Evolutionary conservation across 2,888 invertebrate species (phyloP).

Genomic region (Zygaena filipendulae): DNA sequence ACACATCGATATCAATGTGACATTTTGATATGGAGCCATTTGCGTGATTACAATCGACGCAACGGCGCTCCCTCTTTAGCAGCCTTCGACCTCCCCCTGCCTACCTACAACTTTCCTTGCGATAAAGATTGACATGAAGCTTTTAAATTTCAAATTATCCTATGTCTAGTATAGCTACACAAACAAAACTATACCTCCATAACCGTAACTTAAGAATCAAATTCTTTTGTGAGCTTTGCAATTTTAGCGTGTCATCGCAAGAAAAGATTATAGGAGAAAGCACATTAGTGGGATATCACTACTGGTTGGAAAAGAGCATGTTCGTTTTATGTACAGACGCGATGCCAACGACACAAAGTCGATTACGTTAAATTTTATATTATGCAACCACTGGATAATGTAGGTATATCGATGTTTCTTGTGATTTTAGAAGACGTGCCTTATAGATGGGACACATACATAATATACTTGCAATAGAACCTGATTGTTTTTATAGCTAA

Average conservation of each 20-base stretch:
- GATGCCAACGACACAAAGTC: constrained; percentile 42
- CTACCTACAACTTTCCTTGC: constrained; percentile 57
- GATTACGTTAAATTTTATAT: constrained; percentile 55
- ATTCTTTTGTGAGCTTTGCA: constrained; percentile 21
- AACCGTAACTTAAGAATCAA: constrained; percentile 25
- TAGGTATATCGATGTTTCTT: constrained; percentile 35
- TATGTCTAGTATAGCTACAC: constrained; percentile 31
- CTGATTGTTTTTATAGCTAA: constrained; percentile 11
- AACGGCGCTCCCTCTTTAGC: constrained; percentile 53
- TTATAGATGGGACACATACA: no score
- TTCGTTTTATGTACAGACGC: constrained; percentile 44
- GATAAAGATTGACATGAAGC: constrained; percentile 64
- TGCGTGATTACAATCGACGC: constrained; percentile 67
- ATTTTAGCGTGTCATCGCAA: constrained; percentile 61
- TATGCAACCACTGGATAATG: constrained; percentile 46
- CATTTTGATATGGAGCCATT: constrained; percentile 64
- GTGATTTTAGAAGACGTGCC: constrained; percentile 21
- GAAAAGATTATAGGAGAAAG: constrained; percentile 63
- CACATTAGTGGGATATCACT: constrained; percentile 64
- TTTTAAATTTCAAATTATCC: constrained; percentile 56
- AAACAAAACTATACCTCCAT: constrained; percentile 34
- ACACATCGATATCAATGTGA: constrained; percentile 58
- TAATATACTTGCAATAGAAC: no score
- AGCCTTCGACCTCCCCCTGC: constrained; percentile 35
- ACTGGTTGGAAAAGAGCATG: constrained; percentile 51